Percentiles rank a stretch among this genome's conserved stretches.
Conservation (phyloP, 2,113 vertebrate species). For the Maylandia zebra region DNA sequence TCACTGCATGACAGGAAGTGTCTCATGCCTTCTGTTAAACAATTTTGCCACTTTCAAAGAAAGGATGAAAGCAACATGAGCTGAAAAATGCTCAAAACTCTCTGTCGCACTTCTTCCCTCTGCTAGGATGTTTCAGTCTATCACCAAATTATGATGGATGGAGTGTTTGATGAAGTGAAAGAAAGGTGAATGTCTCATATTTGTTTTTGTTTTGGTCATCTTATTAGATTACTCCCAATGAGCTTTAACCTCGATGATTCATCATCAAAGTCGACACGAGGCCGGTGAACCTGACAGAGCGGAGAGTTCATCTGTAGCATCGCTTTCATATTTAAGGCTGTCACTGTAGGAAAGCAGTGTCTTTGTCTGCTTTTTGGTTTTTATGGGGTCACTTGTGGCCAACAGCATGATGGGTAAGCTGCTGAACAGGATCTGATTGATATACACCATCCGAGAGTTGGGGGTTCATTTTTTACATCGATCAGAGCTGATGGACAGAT, state of each 20-base stretch:
- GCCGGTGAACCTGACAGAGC: background rate
- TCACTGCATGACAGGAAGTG: background rate
- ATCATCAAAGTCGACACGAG: background rate
- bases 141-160: background rate
- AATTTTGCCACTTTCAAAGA: background rate
- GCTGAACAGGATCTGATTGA: background rate
- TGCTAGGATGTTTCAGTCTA: background rate
- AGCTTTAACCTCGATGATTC: constrained; percentile 8
- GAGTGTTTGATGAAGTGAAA: background rate
- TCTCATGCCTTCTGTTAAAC: background rate
- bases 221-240: constrained; percentile 17
- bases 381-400: background rate
- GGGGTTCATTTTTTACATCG: background rate
- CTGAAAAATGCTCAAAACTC: background rate
- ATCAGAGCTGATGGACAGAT: background rate
- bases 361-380: background rate
- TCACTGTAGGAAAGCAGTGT: background rate
- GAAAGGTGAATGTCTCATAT: background rate
- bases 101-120: background rate
- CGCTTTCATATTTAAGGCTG: background rate
- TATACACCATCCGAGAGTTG: background rate
- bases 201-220: background rate
- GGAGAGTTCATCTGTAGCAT: background rate
- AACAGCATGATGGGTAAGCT: background rate
- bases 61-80: background rate